Conservation (phyloP, 2,888 invertebrate species). For the Apomyelois bistriatella region DNA sequence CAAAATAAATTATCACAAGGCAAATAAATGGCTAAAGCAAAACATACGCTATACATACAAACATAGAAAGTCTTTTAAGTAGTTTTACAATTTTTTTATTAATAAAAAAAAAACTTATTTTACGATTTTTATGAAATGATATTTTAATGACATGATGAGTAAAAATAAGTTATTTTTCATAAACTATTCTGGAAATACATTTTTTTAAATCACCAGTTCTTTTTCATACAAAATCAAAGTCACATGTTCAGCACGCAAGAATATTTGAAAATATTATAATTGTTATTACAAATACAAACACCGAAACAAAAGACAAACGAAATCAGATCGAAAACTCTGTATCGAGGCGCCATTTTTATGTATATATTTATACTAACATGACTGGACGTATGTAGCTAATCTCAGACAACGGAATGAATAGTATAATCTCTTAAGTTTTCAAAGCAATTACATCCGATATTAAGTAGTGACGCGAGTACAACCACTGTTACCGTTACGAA, state of each 20-base stretch:
- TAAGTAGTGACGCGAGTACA: not conserved
- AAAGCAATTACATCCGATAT: not conserved
- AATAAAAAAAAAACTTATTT: slow-evolving; percentile 44
- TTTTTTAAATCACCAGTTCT: slow-evolving; percentile 3
- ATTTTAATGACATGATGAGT: slow-evolving; percentile 28
- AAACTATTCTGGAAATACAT: not conserved
- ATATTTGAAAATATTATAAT: slow-evolving; percentile 15
- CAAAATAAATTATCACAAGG: slow-evolving; percentile 47
- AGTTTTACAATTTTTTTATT: slow-evolving; percentile 65
- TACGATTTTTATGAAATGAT: slow-evolving; percentile 60
- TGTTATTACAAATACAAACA: slow-evolving; percentile 19
- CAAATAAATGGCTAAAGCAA: slow-evolving; percentile 57
- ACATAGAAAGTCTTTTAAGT: slow-evolving; percentile 64
- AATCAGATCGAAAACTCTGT: slow-evolving; percentile 4
- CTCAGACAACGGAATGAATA: slow-evolving; percentile 8
- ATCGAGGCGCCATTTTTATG: slow-evolving; percentile 7
- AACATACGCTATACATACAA: slow-evolving; percentile 34
- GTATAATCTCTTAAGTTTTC: slow-evolving; percentile 20
- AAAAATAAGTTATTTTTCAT: slow-evolving; percentile 24
- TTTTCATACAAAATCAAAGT: not conserved
- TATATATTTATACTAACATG: slow-evolving; percentile 25
- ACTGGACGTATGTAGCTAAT: slow-evolving; percentile 14
- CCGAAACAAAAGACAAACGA: slow-evolving; percentile 19
- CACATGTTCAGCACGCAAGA: not conserved
- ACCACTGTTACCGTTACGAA: not conserved